These are phyloP conservation scores for Pogoniulus pusillus DNA, from an alignment of 2,797 vertebrate genomes.

Conservation along the genomic window DNA sequence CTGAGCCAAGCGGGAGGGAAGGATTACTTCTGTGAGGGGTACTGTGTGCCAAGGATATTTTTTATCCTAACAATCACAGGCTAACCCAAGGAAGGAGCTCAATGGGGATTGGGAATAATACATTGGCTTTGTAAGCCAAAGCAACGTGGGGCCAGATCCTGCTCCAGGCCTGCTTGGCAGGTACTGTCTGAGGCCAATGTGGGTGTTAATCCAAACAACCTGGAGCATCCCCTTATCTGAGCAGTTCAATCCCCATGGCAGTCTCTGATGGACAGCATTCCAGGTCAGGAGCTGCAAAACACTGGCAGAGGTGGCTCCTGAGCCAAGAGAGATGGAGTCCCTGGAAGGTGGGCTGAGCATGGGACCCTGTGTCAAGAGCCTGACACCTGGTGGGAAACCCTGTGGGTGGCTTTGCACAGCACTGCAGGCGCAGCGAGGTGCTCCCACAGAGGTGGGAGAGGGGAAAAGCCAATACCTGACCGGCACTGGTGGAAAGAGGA, in stretches of 20 bases:
- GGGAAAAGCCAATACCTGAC: not conserved
- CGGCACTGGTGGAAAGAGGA: not conserved
- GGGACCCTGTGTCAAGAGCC: not conserved
- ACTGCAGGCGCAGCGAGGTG: not conserved
- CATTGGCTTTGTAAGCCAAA: not conserved
- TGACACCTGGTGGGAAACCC: not conserved
- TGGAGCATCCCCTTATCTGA: not conserved
- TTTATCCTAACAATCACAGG: not conserved
- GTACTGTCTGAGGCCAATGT: not conserved
- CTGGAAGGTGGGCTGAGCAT: not conserved
- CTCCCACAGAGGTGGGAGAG: not conserved
- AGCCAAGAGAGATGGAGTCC: rapidly evolving
- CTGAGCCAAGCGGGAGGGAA: not conserved
- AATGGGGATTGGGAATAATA: too few species aligned
- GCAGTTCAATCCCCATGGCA: not conserved
- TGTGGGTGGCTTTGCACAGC: rapidly evolving
- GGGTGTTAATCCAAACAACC: not conserved
- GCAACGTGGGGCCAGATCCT: not conserved
- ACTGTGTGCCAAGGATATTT: not conserved
- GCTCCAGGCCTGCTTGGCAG: not conserved
- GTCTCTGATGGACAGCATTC: not conserved
- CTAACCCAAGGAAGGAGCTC: not conserved
- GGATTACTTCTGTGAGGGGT: not conserved
- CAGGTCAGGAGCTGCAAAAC: not conserved
- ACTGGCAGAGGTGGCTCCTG: not conserved